A percentile compares a stretch with the other conserved stretches of the same genome.
Conservation (phyloP, 2,888 invertebrate genomes). For the Antheraea yamamai region DNA sequence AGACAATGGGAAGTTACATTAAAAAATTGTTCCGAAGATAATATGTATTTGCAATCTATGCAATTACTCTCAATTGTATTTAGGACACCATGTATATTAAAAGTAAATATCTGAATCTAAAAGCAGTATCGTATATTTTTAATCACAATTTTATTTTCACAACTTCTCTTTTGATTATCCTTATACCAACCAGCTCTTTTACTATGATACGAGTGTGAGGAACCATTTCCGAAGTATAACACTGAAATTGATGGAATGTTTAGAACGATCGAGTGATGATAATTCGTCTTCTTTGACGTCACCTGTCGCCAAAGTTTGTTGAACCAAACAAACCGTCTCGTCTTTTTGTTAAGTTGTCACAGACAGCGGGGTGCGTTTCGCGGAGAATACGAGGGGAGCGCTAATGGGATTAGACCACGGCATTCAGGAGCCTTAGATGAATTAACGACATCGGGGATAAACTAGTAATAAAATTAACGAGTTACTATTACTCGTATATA, state of each 20-base stretch:
- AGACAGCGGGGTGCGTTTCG: conserved; percentile 50
- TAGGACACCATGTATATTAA: too few species aligned
- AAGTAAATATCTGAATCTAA: too few species aligned
- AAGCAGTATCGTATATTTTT: too few species aligned
- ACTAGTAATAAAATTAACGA: conserved; percentile 20
- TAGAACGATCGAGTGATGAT: not conserved
- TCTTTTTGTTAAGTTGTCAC: conserved; percentile 52
- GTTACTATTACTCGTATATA: not conserved
- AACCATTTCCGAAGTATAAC: not conserved
- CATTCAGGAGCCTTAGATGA: conserved; percentile 49
- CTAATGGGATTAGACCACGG: conserved; percentile 56
- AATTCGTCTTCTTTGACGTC: conserved; percentile 12
- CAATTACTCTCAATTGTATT: too few species aligned
- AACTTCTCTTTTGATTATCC: too few species aligned
- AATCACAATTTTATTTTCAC: too few species aligned
- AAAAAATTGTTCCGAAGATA: too few species aligned
- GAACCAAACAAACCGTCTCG: conserved; percentile 36
- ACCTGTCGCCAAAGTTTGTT: conserved; percentile 25
- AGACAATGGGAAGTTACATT: too few species aligned
- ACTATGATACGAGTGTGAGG: too few species aligned
- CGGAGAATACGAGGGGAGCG: conserved; percentile 46
- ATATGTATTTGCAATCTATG: too few species aligned
- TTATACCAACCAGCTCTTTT: too few species aligned
- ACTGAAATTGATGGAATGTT: not conserved
- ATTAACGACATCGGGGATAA: conserved; percentile 42